Percentiles rank a stretch among this genome's conserved stretches.
Evolutionary conservation across 2,888 invertebrate species (phyloP).

Genomic region (Amitus sp.): DNA sequence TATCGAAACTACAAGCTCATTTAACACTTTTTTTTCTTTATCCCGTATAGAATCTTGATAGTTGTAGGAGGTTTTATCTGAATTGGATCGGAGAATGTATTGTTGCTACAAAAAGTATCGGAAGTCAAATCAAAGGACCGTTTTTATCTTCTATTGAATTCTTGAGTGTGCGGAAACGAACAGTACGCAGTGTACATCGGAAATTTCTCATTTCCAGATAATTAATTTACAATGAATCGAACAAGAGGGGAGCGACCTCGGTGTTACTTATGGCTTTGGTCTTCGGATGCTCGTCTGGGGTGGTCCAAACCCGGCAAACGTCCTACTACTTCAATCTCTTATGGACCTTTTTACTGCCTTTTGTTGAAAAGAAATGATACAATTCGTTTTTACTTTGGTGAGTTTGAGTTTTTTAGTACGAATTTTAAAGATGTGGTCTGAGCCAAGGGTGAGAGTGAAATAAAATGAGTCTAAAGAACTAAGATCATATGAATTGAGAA

Average conservation of each 20-base stretch:
- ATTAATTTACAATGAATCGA: conserved; percentile 66
- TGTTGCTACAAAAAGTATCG: conserved; percentile 35
- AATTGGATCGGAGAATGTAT: conserved; percentile 20
- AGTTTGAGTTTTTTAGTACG: too few relatives aligned
- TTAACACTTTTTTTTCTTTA: too few relatives aligned
- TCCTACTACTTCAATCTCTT: conserved; percentile 16
- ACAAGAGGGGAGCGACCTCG: conserved; percentile 55
- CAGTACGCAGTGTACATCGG: conserved; percentile 60
- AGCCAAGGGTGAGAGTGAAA: too few relatives aligned
- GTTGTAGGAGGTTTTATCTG: too few relatives aligned
- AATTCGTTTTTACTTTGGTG: too few relatives aligned
- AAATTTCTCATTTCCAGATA: conserved; percentile 66
- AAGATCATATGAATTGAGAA: too few relatives aligned
- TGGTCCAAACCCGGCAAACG: conserved; percentile 32
- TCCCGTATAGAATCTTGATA: too few relatives aligned
- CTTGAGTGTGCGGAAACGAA: conserved; percentile 36
- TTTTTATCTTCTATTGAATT: conserved; percentile 60
- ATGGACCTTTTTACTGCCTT: conserved; percentile 23
- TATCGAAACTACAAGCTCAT: conserved; percentile 32
- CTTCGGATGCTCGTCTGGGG: conserved; percentile 28
- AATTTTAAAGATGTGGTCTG: too few relatives aligned
- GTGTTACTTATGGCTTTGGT: conserved; percentile 56
- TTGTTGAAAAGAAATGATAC: neutral
- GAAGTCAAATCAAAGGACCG: conserved; percentile 56
- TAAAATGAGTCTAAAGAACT: too few relatives aligned